These are phyloP conservation scores for Drosophila leonis DNA, from an alignment of 2,888 invertebrate genomes.

Conservation along the genomic window DNA sequence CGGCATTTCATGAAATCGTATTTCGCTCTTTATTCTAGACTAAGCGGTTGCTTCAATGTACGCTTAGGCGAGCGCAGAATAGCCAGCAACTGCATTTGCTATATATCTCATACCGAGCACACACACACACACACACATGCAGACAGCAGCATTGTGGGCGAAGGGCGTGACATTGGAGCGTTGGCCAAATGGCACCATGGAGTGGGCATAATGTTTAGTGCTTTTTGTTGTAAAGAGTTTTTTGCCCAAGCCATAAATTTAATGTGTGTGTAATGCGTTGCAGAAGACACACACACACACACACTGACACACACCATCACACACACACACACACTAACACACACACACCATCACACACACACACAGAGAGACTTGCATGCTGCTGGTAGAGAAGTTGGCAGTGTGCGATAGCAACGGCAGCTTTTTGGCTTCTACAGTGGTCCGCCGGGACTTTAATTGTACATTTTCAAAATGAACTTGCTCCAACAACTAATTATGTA, in stretches of 20 bases:
- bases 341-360: slow-evolving; percentile 29
- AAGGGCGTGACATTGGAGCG: slow-evolving; percentile 50
- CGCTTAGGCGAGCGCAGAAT: slow-evolving; percentile 6
- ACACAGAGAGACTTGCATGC: slow-evolving; percentile 9
- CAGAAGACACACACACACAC: slow-evolving; percentile 43
- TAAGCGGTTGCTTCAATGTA: slow-evolving; percentile 23
- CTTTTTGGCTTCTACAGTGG: slow-evolving; percentile 23
- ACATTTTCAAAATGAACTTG: not conserved
- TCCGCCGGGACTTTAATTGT: slow-evolving; percentile 18
- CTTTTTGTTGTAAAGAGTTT: slow-evolving; percentile 76
- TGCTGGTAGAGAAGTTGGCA: not conserved
- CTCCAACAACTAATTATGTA: not conserved
- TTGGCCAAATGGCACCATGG: slow-evolving; percentile 27
- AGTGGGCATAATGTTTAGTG: slow-evolving; percentile 74
- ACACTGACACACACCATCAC: slow-evolving; percentile 17
- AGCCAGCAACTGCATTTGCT: slow-evolving; percentile 41
- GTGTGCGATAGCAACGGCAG: not conserved
- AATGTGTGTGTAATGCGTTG: slow-evolving; percentile 70
- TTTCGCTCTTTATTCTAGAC: slow-evolving; percentile 22
- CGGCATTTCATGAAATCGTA: slow-evolving; percentile 18
- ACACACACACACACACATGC: slow-evolving; percentile 10
- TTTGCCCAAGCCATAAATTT: slow-evolving; percentile 68
- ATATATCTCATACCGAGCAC: slow-evolving; percentile 39
- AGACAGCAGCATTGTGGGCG: slow-evolving; percentile 14
- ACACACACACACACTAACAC: slow-evolving; percentile 36